These are phyloP conservation scores for Caenorhabditis sulstoni DNA, from an alignment of 2,888 invertebrate species.

Conservation along the genomic window DNA sequence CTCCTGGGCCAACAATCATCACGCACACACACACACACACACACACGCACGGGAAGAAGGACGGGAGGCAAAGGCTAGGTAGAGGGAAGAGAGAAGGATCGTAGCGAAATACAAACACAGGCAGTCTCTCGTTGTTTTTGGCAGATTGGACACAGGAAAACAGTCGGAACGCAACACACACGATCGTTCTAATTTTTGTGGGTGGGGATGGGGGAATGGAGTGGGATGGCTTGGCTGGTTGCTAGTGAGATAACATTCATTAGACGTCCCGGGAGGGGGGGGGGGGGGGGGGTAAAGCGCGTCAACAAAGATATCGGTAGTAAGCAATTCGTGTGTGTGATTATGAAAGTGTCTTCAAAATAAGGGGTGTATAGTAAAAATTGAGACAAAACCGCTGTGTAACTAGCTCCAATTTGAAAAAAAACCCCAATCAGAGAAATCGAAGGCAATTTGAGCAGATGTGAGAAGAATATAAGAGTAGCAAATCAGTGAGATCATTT, in stretches of 20 bases:
- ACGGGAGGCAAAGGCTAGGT: constrained; percentile 1
- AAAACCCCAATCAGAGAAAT: too few species aligned
- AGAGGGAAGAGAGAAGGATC: background rate
- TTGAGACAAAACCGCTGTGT: too few species aligned
- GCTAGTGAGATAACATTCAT: background rate
- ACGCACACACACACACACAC: constrained; percentile 33
- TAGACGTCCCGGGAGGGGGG: too few species aligned
- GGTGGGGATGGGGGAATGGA: background rate
- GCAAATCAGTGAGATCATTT: too few species aligned
- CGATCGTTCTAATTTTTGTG: constrained; percentile 7
- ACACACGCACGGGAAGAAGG: constrained; percentile 23
- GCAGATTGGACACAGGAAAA: constrained; percentile 7
- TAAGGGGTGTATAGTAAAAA: too few species aligned
- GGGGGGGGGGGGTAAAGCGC: too few species aligned
- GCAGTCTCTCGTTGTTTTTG: constrained; percentile 37
- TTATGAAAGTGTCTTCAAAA: too few species aligned
- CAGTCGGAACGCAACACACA: constrained; percentile 11
- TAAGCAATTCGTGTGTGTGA: too few species aligned
- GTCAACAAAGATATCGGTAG: too few species aligned
- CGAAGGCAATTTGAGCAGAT: too few species aligned
- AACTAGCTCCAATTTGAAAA: too few species aligned
- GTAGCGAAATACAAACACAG: constrained; percentile 52
- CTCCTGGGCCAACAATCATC: constrained; percentile 49
- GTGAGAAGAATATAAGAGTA: too few species aligned
- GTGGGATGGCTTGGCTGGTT: background rate